Base-by-base conservation (phyloP, 1,140 invertebrate genomes). In the Mylabris phalerata region DNA sequence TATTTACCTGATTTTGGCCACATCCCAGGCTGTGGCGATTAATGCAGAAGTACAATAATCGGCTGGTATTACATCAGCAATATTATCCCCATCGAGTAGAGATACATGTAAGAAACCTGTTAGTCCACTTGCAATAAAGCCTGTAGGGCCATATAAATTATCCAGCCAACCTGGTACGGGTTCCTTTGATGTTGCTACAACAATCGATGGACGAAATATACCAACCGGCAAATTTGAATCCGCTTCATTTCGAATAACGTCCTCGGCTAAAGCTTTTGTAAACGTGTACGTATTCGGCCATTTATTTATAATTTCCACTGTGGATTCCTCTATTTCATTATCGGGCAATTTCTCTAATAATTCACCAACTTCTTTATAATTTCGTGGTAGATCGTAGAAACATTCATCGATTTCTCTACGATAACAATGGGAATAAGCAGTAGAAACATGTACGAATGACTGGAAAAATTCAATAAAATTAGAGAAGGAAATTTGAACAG, bases 211-310 rank as follows among this genome's bases (percentile, higher is more conserved):
- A 54, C 84, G 72, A 62, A 83, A 82, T 57, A 85, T 81, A 25
- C 78, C 81, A 13, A 84, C 67, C 0, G 90, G 90, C n/a, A 94
- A 65, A 42, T 75, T 75, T 6, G 4, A 7, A 32, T 73, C 71
- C 11, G 76, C 71, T 54, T 81, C 79, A 38, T 78, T 65, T 42
- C 74, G 73, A 0, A 89, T 55, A 9, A 86, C 73, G 48, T 80
- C 78, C 68, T 90, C 88, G 0, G 86, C 83, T 26, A 89, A 65
- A 1, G 84, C 84, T 77, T 89, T 89, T 2, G 87, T 88, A 61
- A 85, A 88, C 1, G 85, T 83, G 66, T 89, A 89, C 1, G 85
- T 87, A 64, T 89, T 89, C 0, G 86, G 84, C 77, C 84, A 82
- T 9, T 78, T 75, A 48, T 80, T 80, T 9, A 88, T 68, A 43